phyloP scores from a whole-genome alignment of 2,797 vertebrate species.

The Schizopygopsis malacanthus region DNA sequence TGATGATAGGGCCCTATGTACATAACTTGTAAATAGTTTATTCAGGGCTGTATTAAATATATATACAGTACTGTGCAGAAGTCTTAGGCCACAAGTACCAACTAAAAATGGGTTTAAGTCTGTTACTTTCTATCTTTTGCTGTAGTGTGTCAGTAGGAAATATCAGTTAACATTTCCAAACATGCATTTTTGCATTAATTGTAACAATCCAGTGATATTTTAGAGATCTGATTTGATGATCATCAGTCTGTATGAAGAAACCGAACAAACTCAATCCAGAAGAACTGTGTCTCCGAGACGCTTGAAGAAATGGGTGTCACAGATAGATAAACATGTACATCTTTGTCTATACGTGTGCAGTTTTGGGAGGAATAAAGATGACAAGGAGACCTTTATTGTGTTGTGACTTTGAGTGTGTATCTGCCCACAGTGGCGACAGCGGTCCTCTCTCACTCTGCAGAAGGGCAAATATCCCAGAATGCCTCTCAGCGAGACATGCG shows the following conservation, averaged over 20 bases:
- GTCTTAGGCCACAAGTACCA: no score
- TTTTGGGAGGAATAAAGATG: not conserved
- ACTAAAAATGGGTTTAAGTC: no score
- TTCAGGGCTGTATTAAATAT: not conserved
- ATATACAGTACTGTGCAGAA: no score
- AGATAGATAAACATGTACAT: not conserved
- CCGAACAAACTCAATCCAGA: not conserved
- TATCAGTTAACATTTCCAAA: no score
- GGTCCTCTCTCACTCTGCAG: constrained; percentile 48
- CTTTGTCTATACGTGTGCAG: not conserved
- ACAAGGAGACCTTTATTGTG: constrained; percentile 12
- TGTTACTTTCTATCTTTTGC: no score
- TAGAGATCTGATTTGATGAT: not conserved
- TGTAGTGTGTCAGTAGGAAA: no score
- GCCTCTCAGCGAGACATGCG: constrained; percentile 53
- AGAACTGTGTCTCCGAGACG: not conserved
- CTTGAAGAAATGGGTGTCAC: not conserved
- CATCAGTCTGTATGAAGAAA: not conserved
- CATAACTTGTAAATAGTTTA: not conserved
- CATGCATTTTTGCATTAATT: no score
- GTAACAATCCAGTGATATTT: no score
- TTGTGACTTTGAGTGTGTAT: constrained; percentile 17
- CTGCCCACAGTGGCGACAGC: constrained; percentile 22
- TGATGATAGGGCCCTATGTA: not conserved
- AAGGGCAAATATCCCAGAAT: constrained; percentile 61